These are phyloP conservation scores for Epinephelus fuscoguttatus DNA, from an alignment of 2,113 vertebrate genomes.

Conservation along the genomic window DNA sequence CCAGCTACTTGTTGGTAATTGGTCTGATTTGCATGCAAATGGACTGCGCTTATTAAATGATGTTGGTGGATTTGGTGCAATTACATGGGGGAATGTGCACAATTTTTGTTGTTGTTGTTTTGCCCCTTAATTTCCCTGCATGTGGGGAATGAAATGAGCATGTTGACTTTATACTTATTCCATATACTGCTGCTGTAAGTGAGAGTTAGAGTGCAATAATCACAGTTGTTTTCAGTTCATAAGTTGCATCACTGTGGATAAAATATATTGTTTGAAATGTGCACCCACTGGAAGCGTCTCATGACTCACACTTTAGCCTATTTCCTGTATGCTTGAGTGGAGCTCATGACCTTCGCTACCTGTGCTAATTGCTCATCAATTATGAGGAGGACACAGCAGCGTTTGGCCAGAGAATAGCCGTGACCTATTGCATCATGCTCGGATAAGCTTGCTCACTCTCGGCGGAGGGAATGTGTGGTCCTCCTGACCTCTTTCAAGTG, in stretches of 20 bases:
- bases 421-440: slow-evolving; percentile 66
- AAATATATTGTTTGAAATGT: slow-evolving; percentile 1
- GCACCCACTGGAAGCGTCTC: not conserved
- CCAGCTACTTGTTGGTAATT: slow-evolving; percentile 73
- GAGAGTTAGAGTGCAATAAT: not conserved
- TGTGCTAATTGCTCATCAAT: slow-evolving; percentile 83
- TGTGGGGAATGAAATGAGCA: slow-evolving; percentile 14
- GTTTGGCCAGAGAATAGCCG: slow-evolving; percentile 57
- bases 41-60: slow-evolving; percentile 69
- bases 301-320: slow-evolving; percentile 60
- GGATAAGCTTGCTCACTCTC: slow-evolving; percentile 43
- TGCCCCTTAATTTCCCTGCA: slow-evolving; percentile 16
- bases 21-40: slow-evolving; percentile 79
- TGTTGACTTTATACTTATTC: slow-evolving; percentile 16
- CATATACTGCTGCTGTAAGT: not conserved
- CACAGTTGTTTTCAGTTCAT: slow-evolving; percentile 20
- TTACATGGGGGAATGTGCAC: slow-evolving; percentile 38
- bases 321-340: slow-evolving; percentile 51
- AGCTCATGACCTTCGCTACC: slow-evolving; percentile 69
- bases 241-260: not conserved
- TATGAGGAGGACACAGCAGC: slow-evolving; percentile 67
- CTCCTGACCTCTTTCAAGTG: slow-evolving; percentile 53
- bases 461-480: slow-evolving; percentile 21
- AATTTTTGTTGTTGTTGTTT: slow-evolving; percentile 2
- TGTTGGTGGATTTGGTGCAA: slow-evolving; percentile 63